phyloP scores from a whole-genome alignment of 2,888 invertebrate genomes.

The Hirtodrosophila histrioides region DNA sequence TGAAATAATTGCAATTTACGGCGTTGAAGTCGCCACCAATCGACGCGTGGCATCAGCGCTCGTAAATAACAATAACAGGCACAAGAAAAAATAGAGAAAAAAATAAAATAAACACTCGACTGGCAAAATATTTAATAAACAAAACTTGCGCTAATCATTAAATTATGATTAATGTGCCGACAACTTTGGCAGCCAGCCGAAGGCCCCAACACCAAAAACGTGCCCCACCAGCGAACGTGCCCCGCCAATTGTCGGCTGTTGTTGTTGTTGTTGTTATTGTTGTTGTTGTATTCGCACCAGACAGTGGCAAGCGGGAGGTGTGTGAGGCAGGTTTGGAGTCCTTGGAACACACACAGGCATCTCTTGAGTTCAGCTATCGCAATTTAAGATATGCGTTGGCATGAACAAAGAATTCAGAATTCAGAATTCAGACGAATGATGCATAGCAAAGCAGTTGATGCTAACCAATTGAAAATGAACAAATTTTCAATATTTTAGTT shows the following conservation, averaged over 20 bases:
- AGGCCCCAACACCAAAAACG: slow-evolving; percentile 40
- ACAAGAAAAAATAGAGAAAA: no score
- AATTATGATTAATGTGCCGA: slow-evolving; percentile 80
- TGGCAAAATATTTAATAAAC: slow-evolving; percentile 65
- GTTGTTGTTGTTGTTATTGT: slow-evolving; percentile 1
- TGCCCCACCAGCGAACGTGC: slow-evolving; percentile 37
- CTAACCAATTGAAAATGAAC: no score
- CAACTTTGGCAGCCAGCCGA: slow-evolving; percentile 60
- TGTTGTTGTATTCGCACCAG: slow-evolving; percentile 1
- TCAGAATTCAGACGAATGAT: slow-evolving; percentile 8
- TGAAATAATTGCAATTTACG: slow-evolving; percentile 62
- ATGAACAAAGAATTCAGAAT: slow-evolving; percentile 3
- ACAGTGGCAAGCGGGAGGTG: not conserved
- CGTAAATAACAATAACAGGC: slow-evolving; percentile 48
- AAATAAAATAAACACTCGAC: slow-evolving; percentile 10
- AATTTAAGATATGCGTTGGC: slow-evolving; percentile 31
- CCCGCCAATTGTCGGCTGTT: slow-evolving; percentile 24
- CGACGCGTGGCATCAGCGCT: slow-evolving; percentile 55
- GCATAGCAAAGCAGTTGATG: not conserved
- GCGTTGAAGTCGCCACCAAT: slow-evolving; percentile 32
- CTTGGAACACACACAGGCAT: slow-evolving; percentile 11
- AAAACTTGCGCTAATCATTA: slow-evolving; percentile 79
- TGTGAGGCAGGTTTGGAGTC: slow-evolving; percentile 6
- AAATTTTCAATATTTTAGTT: no score
- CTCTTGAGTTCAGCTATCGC: not conserved